These are phyloP conservation scores for Lipotes vexillifer DNA, from an alignment of 2,113 vertebrate genomes.

Conservation along the genomic window DNA sequence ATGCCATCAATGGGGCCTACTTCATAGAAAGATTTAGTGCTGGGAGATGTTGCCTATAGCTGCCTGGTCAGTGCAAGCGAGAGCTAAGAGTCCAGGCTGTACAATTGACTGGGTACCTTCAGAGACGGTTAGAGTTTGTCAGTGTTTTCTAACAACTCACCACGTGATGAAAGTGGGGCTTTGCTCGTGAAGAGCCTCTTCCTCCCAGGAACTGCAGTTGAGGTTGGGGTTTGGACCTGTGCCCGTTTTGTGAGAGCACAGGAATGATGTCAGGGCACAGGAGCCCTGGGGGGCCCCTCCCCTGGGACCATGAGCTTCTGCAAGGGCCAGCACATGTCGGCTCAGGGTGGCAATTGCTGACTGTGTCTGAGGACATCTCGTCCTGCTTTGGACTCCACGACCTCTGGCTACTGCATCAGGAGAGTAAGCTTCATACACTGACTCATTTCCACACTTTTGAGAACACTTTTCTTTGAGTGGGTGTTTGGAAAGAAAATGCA, in stretches of 20 bases:
- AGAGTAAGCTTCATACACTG: background rate
- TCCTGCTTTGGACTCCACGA: background rate
- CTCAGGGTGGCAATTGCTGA: too few species aligned
- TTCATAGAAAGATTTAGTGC: background rate
- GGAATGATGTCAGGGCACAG: background rate
- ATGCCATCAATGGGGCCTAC: rapidly evolving
- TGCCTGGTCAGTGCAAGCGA: background rate
- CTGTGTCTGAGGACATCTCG: background rate
- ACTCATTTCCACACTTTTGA: background rate
- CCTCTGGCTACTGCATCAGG: background rate
- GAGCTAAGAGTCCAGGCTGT: background rate
- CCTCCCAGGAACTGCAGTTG: background rate
- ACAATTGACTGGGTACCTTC: background rate
- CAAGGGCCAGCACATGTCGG: background rate
- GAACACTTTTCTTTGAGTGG: background rate
- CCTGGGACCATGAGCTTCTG: background rate
- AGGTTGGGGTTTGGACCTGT: background rate
- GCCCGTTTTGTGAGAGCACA: background rate
- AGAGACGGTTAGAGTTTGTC: background rate
- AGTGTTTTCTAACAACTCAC: background rate
- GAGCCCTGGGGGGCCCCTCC: background rate
- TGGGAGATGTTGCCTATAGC: background rate
- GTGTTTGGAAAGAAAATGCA: slow-evolving; percentile 9
- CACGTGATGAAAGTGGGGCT: background rate
- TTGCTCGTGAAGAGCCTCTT: background rate